A percentile compares a stretch with the other conserved stretches of the same genome.
These are phyloP conservation scores for Pangasius sanitwongsei DNA, from an alignment of 2,797 vertebrate species.

Conservation along the genomic window DNA sequence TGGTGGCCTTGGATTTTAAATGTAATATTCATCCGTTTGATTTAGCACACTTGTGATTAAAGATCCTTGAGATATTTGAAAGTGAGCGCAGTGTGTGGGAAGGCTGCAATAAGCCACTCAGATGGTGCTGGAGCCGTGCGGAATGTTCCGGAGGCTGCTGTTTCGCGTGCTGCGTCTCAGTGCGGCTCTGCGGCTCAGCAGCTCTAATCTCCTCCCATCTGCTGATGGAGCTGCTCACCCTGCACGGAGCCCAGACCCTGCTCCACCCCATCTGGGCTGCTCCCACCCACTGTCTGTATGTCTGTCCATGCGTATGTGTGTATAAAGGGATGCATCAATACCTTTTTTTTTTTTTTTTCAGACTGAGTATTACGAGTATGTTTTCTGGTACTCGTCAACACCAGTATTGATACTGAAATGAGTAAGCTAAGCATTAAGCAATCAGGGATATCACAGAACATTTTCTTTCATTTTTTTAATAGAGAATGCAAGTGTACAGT, in stretches of 20 bases:
- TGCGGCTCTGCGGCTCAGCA: slow-evolving; percentile 59
- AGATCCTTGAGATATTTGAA: slow-evolving; percentile 53
- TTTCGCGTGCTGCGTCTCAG: slow-evolving; percentile 44
- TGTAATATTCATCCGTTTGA: slow-evolving; percentile 42
- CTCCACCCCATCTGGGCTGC: slow-evolving; percentile 66
- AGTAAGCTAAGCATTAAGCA: neutral
- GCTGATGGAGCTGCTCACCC: slow-evolving; percentile 71
- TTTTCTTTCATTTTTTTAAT: neutral
- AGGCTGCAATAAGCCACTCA: slow-evolving; percentile 50
- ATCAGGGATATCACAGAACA: neutral
- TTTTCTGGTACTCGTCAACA: neutral
- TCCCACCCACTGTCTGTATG: slow-evolving; percentile 38
- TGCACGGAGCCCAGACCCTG: slow-evolving; percentile 63
- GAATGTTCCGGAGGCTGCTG: slow-evolving; percentile 41
- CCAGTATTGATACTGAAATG: neutral
- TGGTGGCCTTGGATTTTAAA: slow-evolving; percentile 44
- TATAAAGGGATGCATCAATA: neutral
- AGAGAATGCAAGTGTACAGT: neutral
- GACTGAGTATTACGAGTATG: too few relatives aligned
- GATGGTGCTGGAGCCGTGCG: slow-evolving; percentile 42
- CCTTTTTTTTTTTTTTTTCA: neutral
- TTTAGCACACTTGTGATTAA: slow-evolving; percentile 48
- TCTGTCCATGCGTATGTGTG: slow-evolving; percentile 38
- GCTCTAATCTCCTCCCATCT: slow-evolving; percentile 75
- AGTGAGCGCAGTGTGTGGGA: slow-evolving; percentile 46